Conservation (phyloP, 2,797 vertebrate genomes). For the Gorsachius magnificus region DNA sequence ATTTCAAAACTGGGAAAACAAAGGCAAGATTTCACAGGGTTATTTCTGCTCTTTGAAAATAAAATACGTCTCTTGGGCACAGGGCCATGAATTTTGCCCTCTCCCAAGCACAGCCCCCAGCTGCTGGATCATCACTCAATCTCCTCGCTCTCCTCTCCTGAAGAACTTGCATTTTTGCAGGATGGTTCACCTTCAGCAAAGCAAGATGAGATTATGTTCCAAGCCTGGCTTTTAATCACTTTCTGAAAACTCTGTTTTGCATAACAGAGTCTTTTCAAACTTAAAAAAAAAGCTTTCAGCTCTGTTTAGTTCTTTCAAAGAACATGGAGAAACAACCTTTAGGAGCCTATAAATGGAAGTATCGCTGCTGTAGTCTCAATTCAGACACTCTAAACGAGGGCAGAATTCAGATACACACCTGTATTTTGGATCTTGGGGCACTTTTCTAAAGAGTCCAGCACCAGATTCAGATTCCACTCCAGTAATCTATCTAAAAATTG, state of each 20-base stretch:
- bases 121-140: background rate
- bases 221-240: background rate
- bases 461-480: background rate
- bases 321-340: background rate
- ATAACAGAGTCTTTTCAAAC: background rate
- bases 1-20: background rate
- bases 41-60: background rate
- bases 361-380: background rate
- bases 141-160: background rate
- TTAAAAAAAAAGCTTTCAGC: background rate
- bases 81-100: background rate
- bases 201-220: background rate
- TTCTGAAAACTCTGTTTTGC: background rate
- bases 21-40: background rate
- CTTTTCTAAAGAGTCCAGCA: background rate
- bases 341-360: background rate
- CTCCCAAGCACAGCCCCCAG: background rate
- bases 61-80: background rate
- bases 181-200: background rate
- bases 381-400: background rate
- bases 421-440: background rate
- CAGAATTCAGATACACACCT: background rate
- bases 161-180: background rate
- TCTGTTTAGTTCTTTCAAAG: background rate
- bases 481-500: background rate